phyloP scores from a whole-genome alignment of 1,140 invertebrate genomes.

The Acromyrmex echinatior region DNA sequence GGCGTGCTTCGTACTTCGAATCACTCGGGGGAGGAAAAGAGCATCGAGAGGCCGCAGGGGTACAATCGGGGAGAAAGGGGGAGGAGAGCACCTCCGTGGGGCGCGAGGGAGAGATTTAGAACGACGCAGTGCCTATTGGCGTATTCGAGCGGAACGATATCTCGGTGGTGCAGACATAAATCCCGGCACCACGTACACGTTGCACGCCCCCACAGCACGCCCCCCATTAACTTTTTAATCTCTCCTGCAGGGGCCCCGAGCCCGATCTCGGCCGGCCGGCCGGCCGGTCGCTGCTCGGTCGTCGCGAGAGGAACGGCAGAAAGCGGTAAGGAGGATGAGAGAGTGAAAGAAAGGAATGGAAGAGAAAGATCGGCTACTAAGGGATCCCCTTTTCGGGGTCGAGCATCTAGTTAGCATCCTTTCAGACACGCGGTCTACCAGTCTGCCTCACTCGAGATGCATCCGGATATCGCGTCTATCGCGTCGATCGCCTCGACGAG shows the following conservation, averaged over 20 bases:
- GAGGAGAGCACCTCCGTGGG: constrained; percentile 77
- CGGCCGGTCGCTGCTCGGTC: constrained; percentile 28
- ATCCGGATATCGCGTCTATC: constrained; percentile 71
- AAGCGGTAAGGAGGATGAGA: constrained; percentile 28
- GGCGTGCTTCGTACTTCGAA: constrained; percentile 54
- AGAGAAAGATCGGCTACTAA: constrained; percentile 38
- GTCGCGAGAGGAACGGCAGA: constrained; percentile 54
- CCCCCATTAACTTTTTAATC: constrained; percentile 84
- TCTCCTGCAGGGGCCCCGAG: constrained; percentile 72
- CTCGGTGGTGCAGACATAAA: constrained; percentile 83
- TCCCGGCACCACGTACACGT: constrained; percentile 82
- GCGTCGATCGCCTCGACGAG: constrained; percentile 53
- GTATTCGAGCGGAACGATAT: constrained; percentile 79
- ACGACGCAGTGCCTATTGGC: constrained; percentile 78
- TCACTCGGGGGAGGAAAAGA: constrained; percentile 63
- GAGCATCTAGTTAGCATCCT: constrained; percentile 81
- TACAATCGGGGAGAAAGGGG: constrained; percentile 76
- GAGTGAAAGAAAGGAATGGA: constrained; percentile 27
- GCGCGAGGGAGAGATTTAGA: constrained; percentile 79
- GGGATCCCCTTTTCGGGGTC: constrained; percentile 72
- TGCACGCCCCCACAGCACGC: constrained; percentile 83
- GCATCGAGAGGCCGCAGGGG: constrained; percentile 46
- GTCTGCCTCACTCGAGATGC: constrained; percentile 56
- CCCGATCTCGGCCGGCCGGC: constrained; percentile 47
- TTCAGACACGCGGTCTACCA: constrained; percentile 80